Conservation (phyloP, 2,797 vertebrate species). For the Danio albolineatus region DNA sequence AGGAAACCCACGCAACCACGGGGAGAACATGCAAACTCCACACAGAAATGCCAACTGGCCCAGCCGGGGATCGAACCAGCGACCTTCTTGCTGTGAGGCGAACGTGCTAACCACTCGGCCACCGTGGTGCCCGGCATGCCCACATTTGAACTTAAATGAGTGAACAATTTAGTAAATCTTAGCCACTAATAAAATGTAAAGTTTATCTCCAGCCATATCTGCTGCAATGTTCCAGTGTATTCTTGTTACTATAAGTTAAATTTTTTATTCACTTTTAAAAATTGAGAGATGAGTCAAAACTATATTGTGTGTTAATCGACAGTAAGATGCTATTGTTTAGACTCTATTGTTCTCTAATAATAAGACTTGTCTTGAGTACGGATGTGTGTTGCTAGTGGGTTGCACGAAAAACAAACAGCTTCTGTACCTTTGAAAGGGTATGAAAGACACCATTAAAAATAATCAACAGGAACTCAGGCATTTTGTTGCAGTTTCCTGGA, state of each 20-base stretch:
- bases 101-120: too few relatives aligned
- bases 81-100: too few relatives aligned
- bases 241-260: background rate
- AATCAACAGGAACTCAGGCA: conserved; percentile 3
- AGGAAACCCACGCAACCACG: too few relatives aligned
- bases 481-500: conserved; percentile 6
- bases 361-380: conserved; percentile 5
- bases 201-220: background rate
- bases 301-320: conserved; percentile 6
- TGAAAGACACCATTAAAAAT: conserved; percentile 25
- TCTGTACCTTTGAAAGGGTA: background rate
- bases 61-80: too few relatives aligned
- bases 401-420: background rate
- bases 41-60: too few relatives aligned
- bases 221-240: background rate
- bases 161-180: too few relatives aligned
- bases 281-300: conserved; percentile 18
- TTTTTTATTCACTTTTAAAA: background rate
- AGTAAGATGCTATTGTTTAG: conserved; percentile 6
- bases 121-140: too few relatives aligned
- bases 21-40: too few relatives aligned
- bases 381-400: conserved; percentile 10
- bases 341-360: conserved; percentile 30
- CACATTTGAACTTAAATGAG: too few relatives aligned
- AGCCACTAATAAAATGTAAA: too few relatives aligned